Base-by-base conservation (phyloP, 2,797 vertebrate species). In the Cuculus canorus region DNA sequence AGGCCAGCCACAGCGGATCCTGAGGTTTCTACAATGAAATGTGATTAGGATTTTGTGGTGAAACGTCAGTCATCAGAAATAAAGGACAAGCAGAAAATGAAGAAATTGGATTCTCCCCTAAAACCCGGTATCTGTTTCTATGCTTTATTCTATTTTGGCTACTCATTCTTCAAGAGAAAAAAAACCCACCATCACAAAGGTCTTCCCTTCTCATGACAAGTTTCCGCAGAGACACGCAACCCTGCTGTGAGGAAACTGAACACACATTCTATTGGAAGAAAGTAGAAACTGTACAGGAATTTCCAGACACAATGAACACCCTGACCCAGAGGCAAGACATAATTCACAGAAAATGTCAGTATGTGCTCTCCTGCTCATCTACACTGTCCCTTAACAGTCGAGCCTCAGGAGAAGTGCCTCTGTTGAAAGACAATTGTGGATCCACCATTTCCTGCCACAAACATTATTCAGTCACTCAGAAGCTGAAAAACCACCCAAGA, bases 21-120 rank as follows among this genome's bases (percentile, higher is more conserved):
- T 92, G 95, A 96, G 69, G 92, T 73, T 89, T 95, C 92, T 81
- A 86, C 92, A 96, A 90, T 78, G 15, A 97, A 92, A 96, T 43
- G 52, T 3, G 66, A 90, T 88, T 86, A 93, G 70, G 70, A 73
- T 41, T 92, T 87, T 85, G 86, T 52, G 64, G 93, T 76, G 72
- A 97, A 94, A 84, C 70, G 32, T 21, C n/a, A 96, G 71, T 16
- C 82, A 76, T 65, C 78, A 91, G 68, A 97, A 83, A 65, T 27
- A 95, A 95, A 92, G 72, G 80, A 88, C 63, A 83, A 91, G 37
- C 47, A 95, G 53, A 92, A 79, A 82, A 84, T 0, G 0, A 92
- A 70, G 39, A 82, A 79, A 90, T 27, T 43, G 68, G 45, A 89
- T 87, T 96, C 88, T 82, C 37, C 59, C 69, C 33, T 78, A 85